Percentiles rank a stretch among this genome's conserved stretches.
Evolutionary conservation across 1,140 invertebrate genomes (phyloP).

Genomic region (Drosophila dunni): DNA sequence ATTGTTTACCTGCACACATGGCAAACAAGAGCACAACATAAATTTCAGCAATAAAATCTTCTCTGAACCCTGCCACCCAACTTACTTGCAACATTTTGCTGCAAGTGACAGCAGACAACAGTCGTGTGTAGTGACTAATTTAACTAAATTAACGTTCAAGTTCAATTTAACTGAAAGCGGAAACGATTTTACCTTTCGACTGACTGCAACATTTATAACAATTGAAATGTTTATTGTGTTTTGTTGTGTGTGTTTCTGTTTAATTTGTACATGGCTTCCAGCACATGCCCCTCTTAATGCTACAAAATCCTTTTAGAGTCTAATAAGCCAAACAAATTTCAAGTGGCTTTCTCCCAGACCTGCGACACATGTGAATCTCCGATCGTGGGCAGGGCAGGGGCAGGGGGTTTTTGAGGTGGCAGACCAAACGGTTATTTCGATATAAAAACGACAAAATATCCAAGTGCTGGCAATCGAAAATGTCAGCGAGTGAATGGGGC

Average conservation of each 20-base stretch:
- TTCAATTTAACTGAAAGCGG: slow-evolving; percentile 19
- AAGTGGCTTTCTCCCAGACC: slow-evolving; percentile 34
- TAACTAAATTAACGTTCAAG: slow-evolving; percentile 31
- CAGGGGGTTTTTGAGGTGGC: background rate
- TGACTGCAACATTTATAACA: slow-evolving; percentile 50
- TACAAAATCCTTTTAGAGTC: slow-evolving; percentile 75
- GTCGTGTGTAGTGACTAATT: slow-evolving; percentile 18
- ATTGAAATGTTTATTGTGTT: slow-evolving; percentile 42
- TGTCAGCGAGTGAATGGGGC: too few relatives aligned
- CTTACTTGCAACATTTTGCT: slow-evolving; percentile 5
- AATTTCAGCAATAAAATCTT: slow-evolving; percentile 35
- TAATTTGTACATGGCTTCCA: slow-evolving; percentile 18
- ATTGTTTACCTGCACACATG: slow-evolving; percentile 71
- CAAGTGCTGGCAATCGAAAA: background rate
- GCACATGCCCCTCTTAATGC: slow-evolving; percentile 16
- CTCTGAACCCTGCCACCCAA: background rate
- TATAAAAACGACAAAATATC: slow-evolving; percentile 27
- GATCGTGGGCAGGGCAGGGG: too few relatives aligned
- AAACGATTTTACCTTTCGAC: slow-evolving; percentile 4
- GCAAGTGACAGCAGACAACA: background rate
- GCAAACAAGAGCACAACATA: slow-evolving; percentile 47
- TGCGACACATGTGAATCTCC: slow-evolving; percentile 33
- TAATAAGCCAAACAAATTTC: slow-evolving; percentile 72
- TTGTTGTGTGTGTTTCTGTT: slow-evolving; percentile 53
- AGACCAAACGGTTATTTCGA: slow-evolving; percentile 50